These are phyloP conservation scores for Fistularia tabacaria DNA, from an alignment of 2,797 vertebrate genomes.

Conservation along the genomic window DNA sequence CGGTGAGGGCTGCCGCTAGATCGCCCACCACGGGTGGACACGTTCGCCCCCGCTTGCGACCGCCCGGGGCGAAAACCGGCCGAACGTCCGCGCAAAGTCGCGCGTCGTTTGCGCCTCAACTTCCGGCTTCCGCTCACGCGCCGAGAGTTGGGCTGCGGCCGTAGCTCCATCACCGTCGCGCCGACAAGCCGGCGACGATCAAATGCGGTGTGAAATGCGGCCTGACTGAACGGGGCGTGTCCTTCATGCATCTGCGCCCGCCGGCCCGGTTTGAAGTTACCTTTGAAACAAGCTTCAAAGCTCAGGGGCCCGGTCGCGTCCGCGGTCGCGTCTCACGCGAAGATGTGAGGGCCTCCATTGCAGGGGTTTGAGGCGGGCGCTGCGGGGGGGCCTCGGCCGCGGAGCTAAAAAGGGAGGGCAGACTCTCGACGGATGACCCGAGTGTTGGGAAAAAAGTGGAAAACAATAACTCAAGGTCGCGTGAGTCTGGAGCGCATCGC, in stretches of 20 bases:
- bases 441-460: slow-evolving; percentile 23
- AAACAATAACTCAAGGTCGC: slow-evolving; percentile 55
- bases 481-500: slow-evolving; percentile 19
- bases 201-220: slow-evolving; percentile 11
- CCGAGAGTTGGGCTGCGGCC: background rate
- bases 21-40: too few relatives aligned
- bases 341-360: slow-evolving; percentile 25
- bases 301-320: slow-evolving; percentile 27
- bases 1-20: too few relatives aligned
- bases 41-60: too few relatives aligned
- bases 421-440: slow-evolving; percentile 49
- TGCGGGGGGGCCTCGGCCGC: slow-evolving; percentile 29
- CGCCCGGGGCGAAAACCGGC: too few relatives aligned
- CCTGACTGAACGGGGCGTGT: slow-evolving; percentile 21
- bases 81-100: too few relatives aligned
- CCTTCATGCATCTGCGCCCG: slow-evolving; percentile 20
- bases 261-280: slow-evolving; percentile 53
- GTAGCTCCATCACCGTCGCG: slow-evolving; percentile 2
- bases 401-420: slow-evolving; percentile 50
- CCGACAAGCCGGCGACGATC: slow-evolving; percentile 4
- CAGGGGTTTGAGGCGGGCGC: background rate
- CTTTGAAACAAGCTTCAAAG: slow-evolving; percentile 68
- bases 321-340: slow-evolving; percentile 41
- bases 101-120: too few relatives aligned
- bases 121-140: too few relatives aligned